phyloP scores from a whole-genome alignment of 1,140 invertebrate genomes.

The Rhopalosiphum padi region DNA sequence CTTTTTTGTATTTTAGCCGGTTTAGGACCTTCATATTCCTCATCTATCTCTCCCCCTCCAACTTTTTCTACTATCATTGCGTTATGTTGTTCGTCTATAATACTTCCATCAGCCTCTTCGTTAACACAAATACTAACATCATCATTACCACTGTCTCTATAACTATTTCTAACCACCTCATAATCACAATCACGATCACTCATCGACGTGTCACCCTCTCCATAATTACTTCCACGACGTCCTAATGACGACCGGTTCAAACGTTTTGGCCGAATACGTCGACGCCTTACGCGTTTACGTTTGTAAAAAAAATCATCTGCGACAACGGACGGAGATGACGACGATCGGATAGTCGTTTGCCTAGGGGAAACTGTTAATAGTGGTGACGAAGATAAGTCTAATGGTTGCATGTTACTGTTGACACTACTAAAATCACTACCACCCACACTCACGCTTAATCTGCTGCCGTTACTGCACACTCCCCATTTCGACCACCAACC shows the following conservation, averaged over 20 bases:
- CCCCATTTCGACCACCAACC: slow-evolving; percentile 15
- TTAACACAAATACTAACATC: background rate
- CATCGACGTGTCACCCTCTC: background rate
- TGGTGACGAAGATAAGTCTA: slow-evolving; percentile 37
- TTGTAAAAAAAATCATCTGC: slow-evolving; percentile 40
- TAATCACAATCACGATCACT: background rate
- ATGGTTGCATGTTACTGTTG: background rate
- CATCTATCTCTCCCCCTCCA: background rate
- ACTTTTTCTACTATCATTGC: no score
- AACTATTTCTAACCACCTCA: background rate
- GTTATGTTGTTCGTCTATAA: background rate
- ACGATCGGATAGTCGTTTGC: background rate
- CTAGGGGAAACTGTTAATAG: background rate
- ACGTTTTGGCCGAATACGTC: slow-evolving; percentile 12
- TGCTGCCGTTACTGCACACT: background rate
- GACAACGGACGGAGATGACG: background rate
- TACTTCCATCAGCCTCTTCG: no score
- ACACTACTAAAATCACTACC: background rate
- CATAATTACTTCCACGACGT: no score
- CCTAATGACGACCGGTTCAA: background rate
- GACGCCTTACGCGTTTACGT: slow-evolving; percentile 3
- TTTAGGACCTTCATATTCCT: background rate
- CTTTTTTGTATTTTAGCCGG: background rate
- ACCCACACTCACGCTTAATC: background rate
- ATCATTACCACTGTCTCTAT: background rate